Evolutionary conservation across 1,140 invertebrate genomes (phyloP).

Genomic region (Drosophila takahashii): DNA sequence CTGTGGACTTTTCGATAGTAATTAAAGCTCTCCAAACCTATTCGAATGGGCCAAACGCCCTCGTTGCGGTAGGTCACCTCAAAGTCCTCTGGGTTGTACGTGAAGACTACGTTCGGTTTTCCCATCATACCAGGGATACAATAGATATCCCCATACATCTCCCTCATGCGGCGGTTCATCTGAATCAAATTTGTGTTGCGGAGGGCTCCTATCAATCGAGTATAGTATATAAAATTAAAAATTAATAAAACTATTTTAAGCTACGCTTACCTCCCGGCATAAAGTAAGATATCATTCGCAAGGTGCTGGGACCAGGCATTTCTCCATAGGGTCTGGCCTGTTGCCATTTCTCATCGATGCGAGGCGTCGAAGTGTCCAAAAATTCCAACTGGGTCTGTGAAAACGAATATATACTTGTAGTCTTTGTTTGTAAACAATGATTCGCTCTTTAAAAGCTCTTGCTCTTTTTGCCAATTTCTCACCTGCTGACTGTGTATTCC

Average conservation of each 20-base stretch:
- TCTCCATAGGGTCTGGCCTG: conserved; percentile 52
- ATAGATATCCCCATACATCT: conserved; percentile 71
- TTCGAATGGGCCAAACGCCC: conserved; percentile 78
- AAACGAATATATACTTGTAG: neutral
- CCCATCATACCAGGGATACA: conserved; percentile 68
- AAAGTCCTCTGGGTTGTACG: conserved; percentile 70
- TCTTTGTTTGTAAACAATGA: conserved; percentile 69
- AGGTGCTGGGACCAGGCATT: conserved; percentile 58
- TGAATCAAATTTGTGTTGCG: conserved; percentile 61
- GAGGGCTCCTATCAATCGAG: conserved; percentile 36
- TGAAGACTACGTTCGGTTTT: conserved; percentile 69
- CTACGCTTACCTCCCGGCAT: conserved; percentile 61
- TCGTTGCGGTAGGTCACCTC: conserved; percentile 72
- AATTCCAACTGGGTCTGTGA: conserved; percentile 41
- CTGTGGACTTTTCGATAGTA: conserved; percentile 70
- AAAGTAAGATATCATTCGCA: conserved; percentile 52
- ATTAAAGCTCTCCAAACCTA: conserved; percentile 65
- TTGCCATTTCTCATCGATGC: conserved; percentile 63
- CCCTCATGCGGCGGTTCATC: conserved; percentile 59
- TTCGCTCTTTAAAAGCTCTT: conserved; percentile 15
- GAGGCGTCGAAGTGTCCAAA: conserved; percentile 28
- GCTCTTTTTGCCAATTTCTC: conserved; percentile 21
- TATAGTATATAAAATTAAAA: neutral
- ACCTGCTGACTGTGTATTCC: conserved; percentile 54
- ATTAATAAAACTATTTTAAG: neutral